Evolutionary conservation across 2,113 vertebrate genomes (phyloP).

Genomic region (Hyperopisus bebe): DNA sequence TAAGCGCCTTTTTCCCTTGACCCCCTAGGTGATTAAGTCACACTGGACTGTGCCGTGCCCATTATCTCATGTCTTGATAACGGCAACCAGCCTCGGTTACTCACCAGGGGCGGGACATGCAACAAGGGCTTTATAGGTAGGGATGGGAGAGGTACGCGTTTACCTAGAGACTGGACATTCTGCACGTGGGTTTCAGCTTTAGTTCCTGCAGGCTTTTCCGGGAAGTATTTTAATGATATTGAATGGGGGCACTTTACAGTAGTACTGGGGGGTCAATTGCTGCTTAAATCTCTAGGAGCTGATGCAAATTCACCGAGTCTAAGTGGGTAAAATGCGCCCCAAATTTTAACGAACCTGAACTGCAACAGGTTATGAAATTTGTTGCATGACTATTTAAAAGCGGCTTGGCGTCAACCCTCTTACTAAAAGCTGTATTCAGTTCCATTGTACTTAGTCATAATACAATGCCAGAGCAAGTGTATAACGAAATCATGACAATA

Average conservation of each 20-base stretch:
- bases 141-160: neutral
- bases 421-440: neutral
- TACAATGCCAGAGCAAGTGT: neutral
- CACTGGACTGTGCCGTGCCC: neutral
- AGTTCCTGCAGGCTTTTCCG: neutral
- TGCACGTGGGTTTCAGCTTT: neutral
- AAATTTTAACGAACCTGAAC: neutral
- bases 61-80: neutral
- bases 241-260: neutral
- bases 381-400: neutral
- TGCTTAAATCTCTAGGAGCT: neutral
- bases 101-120: neutral
- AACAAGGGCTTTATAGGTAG: neutral
- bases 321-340: neutral
- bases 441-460: neutral
- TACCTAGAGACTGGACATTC: neutral
- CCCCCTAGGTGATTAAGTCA: neutral
- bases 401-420: neutral
- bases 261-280: neutral
- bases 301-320: neutral
- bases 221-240: neutral
- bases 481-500: neutral
- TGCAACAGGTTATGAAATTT: neutral
- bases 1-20: neutral
- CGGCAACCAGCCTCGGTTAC: neutral